Evolutionary conservation across 2,797 vertebrate species (phyloP), one percentile per base, ranked within the genome.

Genomic region (Scolopax bukidnonensis): DNA sequence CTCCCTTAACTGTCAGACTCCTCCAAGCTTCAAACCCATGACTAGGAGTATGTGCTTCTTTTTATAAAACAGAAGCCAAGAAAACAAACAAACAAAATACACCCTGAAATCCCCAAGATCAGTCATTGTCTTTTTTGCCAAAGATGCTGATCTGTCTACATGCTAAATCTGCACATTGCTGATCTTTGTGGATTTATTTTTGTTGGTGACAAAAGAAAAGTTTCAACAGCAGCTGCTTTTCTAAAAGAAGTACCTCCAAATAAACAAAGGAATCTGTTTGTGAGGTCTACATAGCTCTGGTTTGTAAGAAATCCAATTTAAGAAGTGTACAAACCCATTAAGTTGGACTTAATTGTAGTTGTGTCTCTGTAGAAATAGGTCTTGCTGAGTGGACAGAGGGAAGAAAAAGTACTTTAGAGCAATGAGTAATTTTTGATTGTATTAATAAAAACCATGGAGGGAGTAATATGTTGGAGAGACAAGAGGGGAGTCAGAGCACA

Each of bases 221-320:
- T 77, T 79, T 54, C 63, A 53, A 76, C 10, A 68, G 61, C 65
- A 93, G 63, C 80, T 75, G 56, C 33, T 78, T 77, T 91, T 84
- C 80, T 51, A 38, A 74, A 82, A 91, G n/a, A 24, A 69, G 82
- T 6, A 59, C 16, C 48, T 78, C 43, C 4, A 24, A 81, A 68
- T 41, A 57, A 43, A 47, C n/a, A 60, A 75, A 71, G 33, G 57
- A 74, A 61, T 50, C 32, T 30, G 43, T 27, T 68, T 57, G 33
- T 40, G 30, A 50, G 40, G 59, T 70, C 61, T 30, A 20, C 17
- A 30, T 10, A 33, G 7, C 20, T 59, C 38, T 59, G 41, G 27
- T 36, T 89, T 48, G 15, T 36, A 32, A 41, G 38, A 77, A 67
- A 43, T 13, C 24, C n/a, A 68, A 40, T n/a, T 78, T 4, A 60